Evolutionary conservation across 2,113 vertebrate genomes (phyloP).

Genomic region (Mionectes macconnelli): DNA sequence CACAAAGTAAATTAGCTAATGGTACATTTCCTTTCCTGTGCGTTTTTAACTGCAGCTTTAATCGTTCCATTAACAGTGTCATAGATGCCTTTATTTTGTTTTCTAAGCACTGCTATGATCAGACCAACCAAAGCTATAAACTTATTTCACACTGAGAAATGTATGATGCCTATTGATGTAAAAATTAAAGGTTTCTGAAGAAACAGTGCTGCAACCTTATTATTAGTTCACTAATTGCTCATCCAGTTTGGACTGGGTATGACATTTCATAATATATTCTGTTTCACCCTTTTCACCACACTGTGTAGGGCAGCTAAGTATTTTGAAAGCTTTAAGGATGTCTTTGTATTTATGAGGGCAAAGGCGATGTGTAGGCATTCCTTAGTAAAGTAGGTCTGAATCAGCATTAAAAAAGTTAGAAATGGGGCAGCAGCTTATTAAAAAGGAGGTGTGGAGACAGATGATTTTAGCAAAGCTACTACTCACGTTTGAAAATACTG

Average conservation of each 20-base stretch:
- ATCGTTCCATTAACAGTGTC: neutral
- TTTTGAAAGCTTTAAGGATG: conserved; percentile 28
- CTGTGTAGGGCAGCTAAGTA: neutral
- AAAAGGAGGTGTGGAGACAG: neutral
- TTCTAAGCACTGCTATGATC: neutral
- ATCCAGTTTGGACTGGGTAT: conserved; percentile 6
- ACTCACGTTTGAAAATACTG: neutral
- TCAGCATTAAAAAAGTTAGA: neutral
- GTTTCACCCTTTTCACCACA: conserved; percentile 22
- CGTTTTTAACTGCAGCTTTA: neutral
- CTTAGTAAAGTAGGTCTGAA: neutral
- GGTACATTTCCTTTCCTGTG: neutral
- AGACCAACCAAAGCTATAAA: neutral
- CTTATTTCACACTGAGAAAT: neutral
- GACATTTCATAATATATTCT: conserved; percentile 45
- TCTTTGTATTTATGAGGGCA: conserved; percentile 19
- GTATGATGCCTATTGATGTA: conserved; percentile 24
- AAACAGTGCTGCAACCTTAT: conserved; percentile 17
- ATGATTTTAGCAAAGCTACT: neutral
- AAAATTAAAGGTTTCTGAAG: conserved; percentile 57
- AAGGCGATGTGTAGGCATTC: neutral
- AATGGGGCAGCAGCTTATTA: neutral
- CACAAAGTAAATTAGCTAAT: neutral
- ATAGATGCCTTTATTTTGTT: neutral
- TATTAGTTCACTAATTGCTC: conserved; percentile 58